Evolutionary conservation across 2,797 vertebrate genomes (phyloP), one percentile per base, ranked within the genome.

Genomic region (Cichlasoma orientale): DNA sequence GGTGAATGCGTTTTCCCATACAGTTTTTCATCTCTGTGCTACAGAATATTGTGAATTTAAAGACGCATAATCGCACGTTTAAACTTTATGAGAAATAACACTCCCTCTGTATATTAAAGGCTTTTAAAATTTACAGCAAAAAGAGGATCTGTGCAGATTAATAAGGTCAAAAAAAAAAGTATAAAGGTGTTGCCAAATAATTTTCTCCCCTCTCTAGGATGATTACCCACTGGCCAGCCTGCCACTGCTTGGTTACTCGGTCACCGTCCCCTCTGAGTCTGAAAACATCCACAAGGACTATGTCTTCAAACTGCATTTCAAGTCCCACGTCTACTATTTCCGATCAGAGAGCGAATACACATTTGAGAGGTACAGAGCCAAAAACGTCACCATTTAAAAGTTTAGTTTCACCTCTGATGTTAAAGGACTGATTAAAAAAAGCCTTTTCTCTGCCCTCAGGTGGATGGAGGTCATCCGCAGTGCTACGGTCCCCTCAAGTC

Each of bases 381-480:
- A n/a, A 68, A 29, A 5, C 11, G 4, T 25, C 29, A 2, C 47
- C 53, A 50, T 16, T n/a, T 33, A 5, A 14, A 29, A 25, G 1
- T 36, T 13, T 54, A 44, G 16, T 54, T 7, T 23, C 5, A 14
- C 85, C 7, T 23, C 21, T 2, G 21, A 16, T 18, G 11, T 54
- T 38, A 31, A 53, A 36, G 23, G 12, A 23, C 41, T 74, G 53
- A 63, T 52, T n/a, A n/a, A n/a, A 33, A 10, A 59, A 52, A 29
- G 4, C 9, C 44, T 7, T 44, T n/a, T 78, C 18, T 82, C 57
- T 75, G 11, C 72, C 63, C 1, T 0, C 89, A 99, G 98, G 93
- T 99, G 98, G 98, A 99, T 99, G 98, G 97, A 98, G 91, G 98
- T 99, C 74, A 99, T 99, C 93, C 96, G 97, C 91, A 99, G 98